Evolutionary conservation across 2,113 vertebrate genomes (phyloP), one percentile per base, ranked within the genome.

Genomic region (Heterochromis multidens): DNA sequence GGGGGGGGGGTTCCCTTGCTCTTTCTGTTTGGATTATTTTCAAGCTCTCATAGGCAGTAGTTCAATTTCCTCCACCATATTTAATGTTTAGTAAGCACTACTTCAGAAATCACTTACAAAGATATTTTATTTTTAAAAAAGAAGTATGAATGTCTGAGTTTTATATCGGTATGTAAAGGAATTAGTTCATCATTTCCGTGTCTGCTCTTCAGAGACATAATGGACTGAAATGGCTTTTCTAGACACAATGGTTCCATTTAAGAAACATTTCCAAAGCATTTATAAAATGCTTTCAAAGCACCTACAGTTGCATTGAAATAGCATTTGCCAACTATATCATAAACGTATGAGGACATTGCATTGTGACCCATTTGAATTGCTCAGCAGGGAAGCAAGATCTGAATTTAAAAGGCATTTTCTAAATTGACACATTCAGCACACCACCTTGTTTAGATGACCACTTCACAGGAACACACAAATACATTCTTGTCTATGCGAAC

Each of bases 291-390:
- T 85, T 83, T 86, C 25, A 88, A 82, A 77, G 81, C 88, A 90
- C 70, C 88, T 83, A 84, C 74, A 17, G 77, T 85, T 79, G 77
- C 46, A 86, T 72, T 85, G 43, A 87, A 62, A 72, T 16, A 35
- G 40, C 82, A 57, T 86, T 90, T 81, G 58, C 58, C 31, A 49
- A 54, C 77, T 62, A 76, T 79, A 88, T 77, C 46, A 72, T 9
- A 7, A 65, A 37, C 35, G 16, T 77, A 79, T 62, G 65, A 65
- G 25, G 35, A 56, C 82, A 74, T 83, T 84, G 65, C 70, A 86
- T 88, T 86, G 89, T 85, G 82, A 59, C 72, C 37, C 3, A 13
- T 77, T 65, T 90, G 84, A 89, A 93, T 84, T 83, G 72, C 91
- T 35, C 91, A 52, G 81, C 61, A 21, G 86, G 89, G 80, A 80